Base-by-base conservation (phyloP, 1,140 invertebrate species). In the Drosophila willistoni region DNA sequence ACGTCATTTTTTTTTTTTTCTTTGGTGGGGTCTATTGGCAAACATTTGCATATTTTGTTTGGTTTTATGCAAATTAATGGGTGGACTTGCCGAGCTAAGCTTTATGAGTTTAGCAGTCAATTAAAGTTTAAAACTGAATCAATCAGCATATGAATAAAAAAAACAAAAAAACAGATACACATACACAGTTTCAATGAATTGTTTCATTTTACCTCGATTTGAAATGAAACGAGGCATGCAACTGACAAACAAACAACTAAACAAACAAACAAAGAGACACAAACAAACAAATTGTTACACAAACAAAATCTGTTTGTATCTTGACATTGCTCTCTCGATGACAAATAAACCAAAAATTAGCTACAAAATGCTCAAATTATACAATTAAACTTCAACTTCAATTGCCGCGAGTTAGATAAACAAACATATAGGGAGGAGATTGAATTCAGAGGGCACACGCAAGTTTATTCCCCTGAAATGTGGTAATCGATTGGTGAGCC, bases 381-480 rank as follows among this genome's bases (percentile, higher is more conserved):
- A 67, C 77, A 81, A 87, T 87, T 87, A 71, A 83, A 78, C 71
- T 83, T 87, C 79, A 89, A 87, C 77, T 89, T 89, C 80, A 84
- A 89, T 71, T 80, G 44, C 66, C 34, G 22, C 68, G 25, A 66
- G 75, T 63, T 68, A 62, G 19, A 17, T 5, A 51, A 39, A 39
- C 36, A 39, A 12, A 22, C 9, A 51, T 19, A 3, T 19, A 22
- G 1, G 12, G 7, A 3, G 44, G 2, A 25, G 19, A 47, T 7
- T 17, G 7, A 22, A 22, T 19, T 9, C 4, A 29, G 14, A 65
- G 9, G 54, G 59, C 65, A 68, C 70, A 65, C 68, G 67, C 79
- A 78, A 78, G 57, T 70, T 34, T 47, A 10, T 54, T 68, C 71
- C 42, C 9, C 63, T 64, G 62, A 85, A 51, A 68, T 89, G 77